Conservation (phyloP, 1,140 invertebrate genomes). For the Mylabris phalerata region DNA sequence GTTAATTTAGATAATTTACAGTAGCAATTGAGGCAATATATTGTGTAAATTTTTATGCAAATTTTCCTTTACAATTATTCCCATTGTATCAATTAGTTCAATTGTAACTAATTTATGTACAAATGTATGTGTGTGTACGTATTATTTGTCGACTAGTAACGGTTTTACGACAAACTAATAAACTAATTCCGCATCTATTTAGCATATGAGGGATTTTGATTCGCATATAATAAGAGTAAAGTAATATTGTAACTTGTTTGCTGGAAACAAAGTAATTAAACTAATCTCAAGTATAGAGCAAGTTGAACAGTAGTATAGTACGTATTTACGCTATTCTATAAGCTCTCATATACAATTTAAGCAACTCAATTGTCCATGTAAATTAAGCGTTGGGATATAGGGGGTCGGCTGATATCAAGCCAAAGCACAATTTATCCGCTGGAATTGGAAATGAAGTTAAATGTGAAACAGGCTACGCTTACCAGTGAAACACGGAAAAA, state of each 20-base stretch:
- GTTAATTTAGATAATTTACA: no score
- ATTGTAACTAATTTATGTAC: no score
- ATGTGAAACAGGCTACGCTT: slow-evolving; percentile 2
- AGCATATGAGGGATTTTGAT: slow-evolving; percentile 20
- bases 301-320: slow-evolving; percentile 20
- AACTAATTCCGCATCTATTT: slow-evolving; percentile 8
- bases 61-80: no score
- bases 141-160: no score
- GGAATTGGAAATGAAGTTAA: slow-evolving; percentile 14
- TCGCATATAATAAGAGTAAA: slow-evolving; percentile 21
- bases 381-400: slow-evolving; percentile 21
- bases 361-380: slow-evolving; percentile 32
- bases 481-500: background rate
- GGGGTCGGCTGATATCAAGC: slow-evolving; percentile 8
- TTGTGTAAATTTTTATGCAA: no score
- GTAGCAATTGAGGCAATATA: no score
- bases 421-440: slow-evolving; percentile 14
- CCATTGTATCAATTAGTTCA: no score
- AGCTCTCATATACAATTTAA: slow-evolving; percentile 31
- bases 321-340: slow-evolving; percentile 28
- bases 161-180: background rate
- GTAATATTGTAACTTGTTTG: slow-evolving; percentile 21
- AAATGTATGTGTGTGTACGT: no score
- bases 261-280: slow-evolving; percentile 25
- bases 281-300: slow-evolving; percentile 28